Evolutionary conservation across 2,797 vertebrate species (phyloP), one percentile per base, ranked within the genome.

Genomic region (Enoplosus armatus): DNA sequence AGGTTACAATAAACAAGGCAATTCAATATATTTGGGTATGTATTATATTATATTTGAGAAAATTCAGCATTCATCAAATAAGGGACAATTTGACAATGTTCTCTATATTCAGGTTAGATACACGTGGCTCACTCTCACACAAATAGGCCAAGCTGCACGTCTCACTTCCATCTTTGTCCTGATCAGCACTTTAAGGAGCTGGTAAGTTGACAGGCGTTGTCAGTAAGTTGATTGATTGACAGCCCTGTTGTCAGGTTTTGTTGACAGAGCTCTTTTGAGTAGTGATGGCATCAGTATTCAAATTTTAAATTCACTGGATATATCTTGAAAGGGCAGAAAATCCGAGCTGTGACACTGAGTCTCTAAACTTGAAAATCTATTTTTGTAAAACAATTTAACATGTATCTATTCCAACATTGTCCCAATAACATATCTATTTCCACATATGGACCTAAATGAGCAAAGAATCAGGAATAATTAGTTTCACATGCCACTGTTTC

Each of bases 401-500:
- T n/a, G 56, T 51, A 33, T 61, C 61, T 29, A 41, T 63, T 54
- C 50, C 53, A 54, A 63, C 48, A 58, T 71, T 71, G 53, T 74
- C 27, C 54, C 69, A 85, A 78, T 85, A 85, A 90, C 81, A 88
- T 80, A 85, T 91, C 79, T 83, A 74, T 85, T 82, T 74, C 67
- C 80, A 86, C 86, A 85, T 86, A 85, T 80, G 83, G 77, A 81
- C 86, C 67, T 78, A 77, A 92, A 92, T 83, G 89, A 92, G 89
- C 90, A 88, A 84, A 77, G 90, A 91, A 90, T 92, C 83, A 84
- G 84, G 89, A 93, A 92, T 93, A 93, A 94, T 93, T 93, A 91
- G 92, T 91, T 91, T 94, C 91, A 92, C 92, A 92, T 94, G 91
- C 88, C 88, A 91, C 89, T 86, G 92, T 93, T 91, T 90, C 88